Conservation (phyloP, 2,113 vertebrate genomes). For the Malurus cyaneus region DNA sequence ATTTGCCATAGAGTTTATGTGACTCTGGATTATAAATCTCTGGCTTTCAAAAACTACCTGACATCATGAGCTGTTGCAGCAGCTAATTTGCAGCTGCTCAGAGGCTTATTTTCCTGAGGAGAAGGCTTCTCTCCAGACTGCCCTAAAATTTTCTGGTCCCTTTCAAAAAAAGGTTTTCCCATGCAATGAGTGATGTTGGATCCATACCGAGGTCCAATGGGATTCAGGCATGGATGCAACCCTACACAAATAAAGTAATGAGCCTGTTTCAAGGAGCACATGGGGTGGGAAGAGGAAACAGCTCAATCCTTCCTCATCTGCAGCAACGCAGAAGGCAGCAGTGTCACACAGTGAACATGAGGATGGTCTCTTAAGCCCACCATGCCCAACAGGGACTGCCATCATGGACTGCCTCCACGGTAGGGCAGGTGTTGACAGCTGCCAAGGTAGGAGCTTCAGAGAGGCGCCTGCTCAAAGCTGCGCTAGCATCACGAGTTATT, state of each 20-base stretch:
- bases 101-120: neutral
- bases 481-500: neutral
- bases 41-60: constrained; percentile 29
- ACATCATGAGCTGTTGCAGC: neutral
- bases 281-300: neutral
- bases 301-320: accelerated
- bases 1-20: neutral
- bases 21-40: constrained; percentile 20
- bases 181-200: accelerated
- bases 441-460: neutral
- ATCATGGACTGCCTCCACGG: accelerated
- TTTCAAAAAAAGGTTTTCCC: neutral
- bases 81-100: neutral
- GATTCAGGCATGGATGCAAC: neutral
- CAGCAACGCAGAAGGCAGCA: neutral
- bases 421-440: neutral
- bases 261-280: accelerated
- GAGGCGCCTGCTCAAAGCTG: neutral
- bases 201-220: neutral
- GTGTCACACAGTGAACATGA: accelerated
- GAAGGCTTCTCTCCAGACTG: neutral
- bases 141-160: neutral
- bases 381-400: neutral
- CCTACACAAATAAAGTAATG: neutral
- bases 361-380: neutral